These are phyloP conservation scores for Dolichotis patagonum DNA, from an alignment of 2,113 vertebrate species.

Conservation along the genomic window DNA sequence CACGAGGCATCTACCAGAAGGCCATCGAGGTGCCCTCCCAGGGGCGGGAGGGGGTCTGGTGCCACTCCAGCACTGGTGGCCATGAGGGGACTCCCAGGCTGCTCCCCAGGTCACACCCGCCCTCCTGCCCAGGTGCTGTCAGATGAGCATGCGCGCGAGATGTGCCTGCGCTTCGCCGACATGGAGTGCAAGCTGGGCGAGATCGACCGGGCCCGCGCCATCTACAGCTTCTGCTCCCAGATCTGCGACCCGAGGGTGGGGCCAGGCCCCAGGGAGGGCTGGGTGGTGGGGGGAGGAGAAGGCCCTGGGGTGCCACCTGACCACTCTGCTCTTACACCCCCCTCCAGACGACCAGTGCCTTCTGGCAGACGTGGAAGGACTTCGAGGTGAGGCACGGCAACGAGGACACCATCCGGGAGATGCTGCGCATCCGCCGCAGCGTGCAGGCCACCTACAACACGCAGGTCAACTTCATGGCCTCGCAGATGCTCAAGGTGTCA, in stretches of 20 bases:
- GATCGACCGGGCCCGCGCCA: constrained; percentile 94
- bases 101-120: background rate
- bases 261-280: fast-evolving
- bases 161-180: constrained; percentile 95
- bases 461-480: constrained; percentile 97
- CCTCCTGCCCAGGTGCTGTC: constrained; percentile 89
- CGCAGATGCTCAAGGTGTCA: constrained; percentile 95
- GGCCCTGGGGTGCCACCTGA: fast-evolving
- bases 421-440: constrained; percentile 95
- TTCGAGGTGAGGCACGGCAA: constrained; percentile 97
- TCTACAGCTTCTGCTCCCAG: constrained; percentile 97
- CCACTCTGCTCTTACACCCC: fast-evolving
- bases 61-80: fast-evolving
- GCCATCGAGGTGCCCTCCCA: constrained; percentile 90
- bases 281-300: no score
- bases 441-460: constrained; percentile 98
- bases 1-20: constrained; percentile 94
- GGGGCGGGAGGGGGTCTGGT: background rate
- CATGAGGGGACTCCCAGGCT: fast-evolving
- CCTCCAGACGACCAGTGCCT: constrained; percentile 89
- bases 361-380: constrained; percentile 97
- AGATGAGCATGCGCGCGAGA: constrained; percentile 94
- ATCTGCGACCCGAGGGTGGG: constrained; percentile 95
- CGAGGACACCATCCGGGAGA: constrained; percentile 95
- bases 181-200: constrained; percentile 97